Evolutionary conservation across 1,140 invertebrate genomes (phyloP), one percentile per base, ranked within the genome.

Genomic region (Lordiphosa collinella): DNA sequence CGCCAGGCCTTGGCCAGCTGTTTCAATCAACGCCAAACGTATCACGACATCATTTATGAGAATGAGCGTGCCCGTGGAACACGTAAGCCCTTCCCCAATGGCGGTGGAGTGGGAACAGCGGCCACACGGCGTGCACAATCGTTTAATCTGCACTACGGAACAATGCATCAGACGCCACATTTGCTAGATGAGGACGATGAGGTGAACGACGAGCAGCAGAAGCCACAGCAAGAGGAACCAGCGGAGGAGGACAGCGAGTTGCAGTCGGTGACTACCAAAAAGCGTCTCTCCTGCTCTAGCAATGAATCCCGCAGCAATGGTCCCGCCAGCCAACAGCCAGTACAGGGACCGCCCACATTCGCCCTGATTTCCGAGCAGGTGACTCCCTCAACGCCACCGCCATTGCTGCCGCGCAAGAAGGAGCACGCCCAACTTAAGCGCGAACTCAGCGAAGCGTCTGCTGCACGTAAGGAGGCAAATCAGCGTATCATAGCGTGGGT

Each of bases 401-500:
- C 78, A 72, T 58, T 75, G 38, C 16, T 66, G 74, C 70, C 64
- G 13, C 78, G 58, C 25, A 75, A 75, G 22, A 80, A 76, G 48
- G 75, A 79, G 82, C 55, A 82, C 14, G 62, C 63, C 6, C 88
- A 90, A 50, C 67, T 91, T 6, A 74, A 90, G 54, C 64, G 90
- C 25, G 90, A 91, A 71, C 69, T 91, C 7, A 89, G 90, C 56
- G 90, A 91, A 63, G 89, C 90, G 16, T 68, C 89, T 41, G 89
- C 89, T 22, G 90, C 89, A 63, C 90, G 90, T 72, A 90, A 91
- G 68, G 90, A 91, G 75, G 89, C 90, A 18, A 90, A 91, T 61
- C 88, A 89, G 61, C 90, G 90, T 84, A 87, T 91, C 53, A 75
- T 90, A 61, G 89, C 89, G 90, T 91, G 90, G 88, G 90, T 91